phyloP scores from a whole-genome alignment of 2,113 vertebrate genomes.

The Nerophis lumbriciformis region DNA sequence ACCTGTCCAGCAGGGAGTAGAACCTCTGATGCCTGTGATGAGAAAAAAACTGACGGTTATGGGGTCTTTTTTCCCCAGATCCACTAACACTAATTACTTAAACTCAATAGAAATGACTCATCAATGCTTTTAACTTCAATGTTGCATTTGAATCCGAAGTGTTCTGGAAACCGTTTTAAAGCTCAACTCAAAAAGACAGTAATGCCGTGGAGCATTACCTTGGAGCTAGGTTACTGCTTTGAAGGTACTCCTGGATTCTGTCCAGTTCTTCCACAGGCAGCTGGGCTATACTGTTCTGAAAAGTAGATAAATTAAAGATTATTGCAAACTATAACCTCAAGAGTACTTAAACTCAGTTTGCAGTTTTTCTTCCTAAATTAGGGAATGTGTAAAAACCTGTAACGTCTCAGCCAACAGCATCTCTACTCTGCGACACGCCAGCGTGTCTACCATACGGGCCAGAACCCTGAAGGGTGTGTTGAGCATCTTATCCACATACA shows the following conservation, averaged over 20 bases:
- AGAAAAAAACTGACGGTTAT: neutral
- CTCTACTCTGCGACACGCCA: conserved; percentile 93
- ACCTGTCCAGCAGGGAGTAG: conserved; percentile 95
- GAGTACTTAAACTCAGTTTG: neutral
- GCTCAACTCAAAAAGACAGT: neutral
- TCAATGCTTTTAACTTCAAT: no score
- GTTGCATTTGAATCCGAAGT: no score
- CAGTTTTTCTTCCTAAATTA: neutral
- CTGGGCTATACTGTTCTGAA: conserved; percentile 88
- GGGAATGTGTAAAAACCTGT: conserved; percentile 71
- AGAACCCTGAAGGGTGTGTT: conserved; percentile 89
- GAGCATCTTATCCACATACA: conserved; percentile 92
- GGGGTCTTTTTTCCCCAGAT: neutral
- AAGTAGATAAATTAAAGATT: neutral
- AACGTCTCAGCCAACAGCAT: conserved; percentile 93
- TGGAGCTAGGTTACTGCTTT: conserved; percentile 84
- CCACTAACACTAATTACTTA: no score
- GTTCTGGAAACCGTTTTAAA: no score
- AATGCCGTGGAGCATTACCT: conserved; percentile 68
- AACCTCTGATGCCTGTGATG: conserved; percentile 89
- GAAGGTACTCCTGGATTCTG: conserved; percentile 90
- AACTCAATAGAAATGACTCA: neutral
- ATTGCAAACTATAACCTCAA: neutral
- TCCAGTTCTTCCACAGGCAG: conserved; percentile 88
- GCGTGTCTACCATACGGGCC: conserved; percentile 91